Conservation (phyloP, 2,797 vertebrate species). For the Peromyscus nudipes region DNA sequence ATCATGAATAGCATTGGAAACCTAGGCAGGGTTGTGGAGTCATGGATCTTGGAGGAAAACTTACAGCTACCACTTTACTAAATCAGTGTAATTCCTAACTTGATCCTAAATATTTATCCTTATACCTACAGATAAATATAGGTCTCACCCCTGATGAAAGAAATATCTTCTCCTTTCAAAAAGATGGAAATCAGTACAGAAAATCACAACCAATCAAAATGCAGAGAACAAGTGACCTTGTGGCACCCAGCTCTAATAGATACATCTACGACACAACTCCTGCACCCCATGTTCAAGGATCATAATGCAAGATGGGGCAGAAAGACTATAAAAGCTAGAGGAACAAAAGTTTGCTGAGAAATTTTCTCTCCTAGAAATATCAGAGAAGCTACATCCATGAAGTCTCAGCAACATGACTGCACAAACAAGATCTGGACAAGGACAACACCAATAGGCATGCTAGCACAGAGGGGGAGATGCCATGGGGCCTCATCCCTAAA, state of each 20-base stretch:
- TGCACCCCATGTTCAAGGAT: too few relatives aligned
- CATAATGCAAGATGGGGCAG: neutral
- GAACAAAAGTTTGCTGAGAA: neutral
- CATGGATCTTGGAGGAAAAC: neutral
- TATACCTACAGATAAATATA: too few relatives aligned
- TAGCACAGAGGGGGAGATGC: neutral
- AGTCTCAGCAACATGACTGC: neutral
- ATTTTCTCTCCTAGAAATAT: neutral
- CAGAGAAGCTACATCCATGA: neutral
- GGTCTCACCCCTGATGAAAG: neutral
- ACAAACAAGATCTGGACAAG: neutral
- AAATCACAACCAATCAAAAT: neutral
- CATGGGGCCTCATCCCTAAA: too few relatives aligned
- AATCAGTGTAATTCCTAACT: neutral
- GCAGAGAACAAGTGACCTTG: neutral
- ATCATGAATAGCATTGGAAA: neutral
- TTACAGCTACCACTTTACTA: neutral
- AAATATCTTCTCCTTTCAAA: neutral
- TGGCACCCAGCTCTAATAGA: neutral
- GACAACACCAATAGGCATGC: neutral
- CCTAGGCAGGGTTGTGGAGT: neutral
- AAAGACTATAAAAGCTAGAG: neutral
- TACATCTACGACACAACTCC: neutral
- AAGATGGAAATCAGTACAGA: neutral
- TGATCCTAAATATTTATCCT: neutral